Conservation (phyloP, 2,797 vertebrate genomes). For the Scolopax rusticola region DNA sequence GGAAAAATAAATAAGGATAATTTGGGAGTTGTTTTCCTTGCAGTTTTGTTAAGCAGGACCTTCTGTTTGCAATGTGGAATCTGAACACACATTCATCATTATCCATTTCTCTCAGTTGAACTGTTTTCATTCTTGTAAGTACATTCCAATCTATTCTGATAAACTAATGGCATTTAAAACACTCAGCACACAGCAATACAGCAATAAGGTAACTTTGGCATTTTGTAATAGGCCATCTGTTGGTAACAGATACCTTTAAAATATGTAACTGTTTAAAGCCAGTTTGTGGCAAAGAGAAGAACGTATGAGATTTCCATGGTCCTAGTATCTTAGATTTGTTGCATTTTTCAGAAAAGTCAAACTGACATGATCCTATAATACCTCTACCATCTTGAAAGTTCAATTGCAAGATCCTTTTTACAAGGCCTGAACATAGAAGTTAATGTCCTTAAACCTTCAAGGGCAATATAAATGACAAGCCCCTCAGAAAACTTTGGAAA, state of each 20-base stretch:
- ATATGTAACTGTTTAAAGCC: background rate
- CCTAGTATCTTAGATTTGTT: background rate
- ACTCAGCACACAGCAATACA: background rate
- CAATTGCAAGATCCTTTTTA: background rate
- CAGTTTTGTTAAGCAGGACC: background rate
- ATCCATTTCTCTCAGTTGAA: background rate
- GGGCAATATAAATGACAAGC: background rate
- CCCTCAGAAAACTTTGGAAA: background rate
- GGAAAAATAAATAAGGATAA: background rate
- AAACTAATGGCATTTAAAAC: constrained; percentile 62
- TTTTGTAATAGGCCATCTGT: too few species aligned
- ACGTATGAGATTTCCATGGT: background rate
- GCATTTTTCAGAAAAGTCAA: constrained; percentile 27
- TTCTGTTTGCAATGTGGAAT: background rate
- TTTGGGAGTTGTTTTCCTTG: background rate
- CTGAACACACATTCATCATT: background rate
- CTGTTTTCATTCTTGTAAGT: background rate
- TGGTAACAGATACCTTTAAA: background rate
- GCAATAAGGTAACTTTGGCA: too few species aligned
- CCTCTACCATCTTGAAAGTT: background rate
- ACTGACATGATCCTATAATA: background rate
- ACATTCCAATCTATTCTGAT: background rate
- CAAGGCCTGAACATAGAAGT: background rate
- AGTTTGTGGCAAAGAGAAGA: constrained; percentile 43
- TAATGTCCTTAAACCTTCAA: background rate